Evolutionary conservation across 1,140 invertebrate species (phyloP).

Genomic region (Whitmania pigra): DNA sequence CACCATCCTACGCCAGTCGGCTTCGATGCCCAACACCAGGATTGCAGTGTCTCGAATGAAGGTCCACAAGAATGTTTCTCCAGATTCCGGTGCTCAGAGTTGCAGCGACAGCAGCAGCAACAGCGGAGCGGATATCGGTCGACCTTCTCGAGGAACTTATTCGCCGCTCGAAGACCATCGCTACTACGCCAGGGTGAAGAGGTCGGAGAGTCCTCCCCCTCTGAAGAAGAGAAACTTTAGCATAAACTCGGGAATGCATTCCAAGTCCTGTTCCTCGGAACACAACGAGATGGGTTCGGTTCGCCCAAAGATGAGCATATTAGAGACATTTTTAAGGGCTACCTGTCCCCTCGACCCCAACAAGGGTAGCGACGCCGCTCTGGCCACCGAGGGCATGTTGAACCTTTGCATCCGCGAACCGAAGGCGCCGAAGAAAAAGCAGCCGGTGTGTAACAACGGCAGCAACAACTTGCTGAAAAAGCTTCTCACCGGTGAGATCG

Average conservation of each 20-base stretch:
- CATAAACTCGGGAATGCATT: not conserved
- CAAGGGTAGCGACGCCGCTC: conserved; percentile 14
- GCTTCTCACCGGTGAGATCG: conserved; percentile 12
- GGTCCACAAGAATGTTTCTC: not conserved
- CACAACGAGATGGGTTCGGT: not conserved
- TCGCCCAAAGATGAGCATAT: conserved; percentile 13
- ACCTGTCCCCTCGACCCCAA: conserved; percentile 14
- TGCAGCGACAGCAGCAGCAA: not conserved
- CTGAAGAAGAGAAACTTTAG: not conserved
- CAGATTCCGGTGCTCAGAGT: not conserved
- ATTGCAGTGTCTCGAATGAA: not conserved
- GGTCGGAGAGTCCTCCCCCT: not conserved
- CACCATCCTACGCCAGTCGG: conserved; percentile 10
- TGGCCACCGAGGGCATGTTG: conserved; percentile 11
- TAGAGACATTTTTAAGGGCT: conserved; percentile 11
- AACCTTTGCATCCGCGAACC: not conserved
- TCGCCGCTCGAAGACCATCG: conserved; percentile 13
- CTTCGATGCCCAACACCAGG: not conserved
- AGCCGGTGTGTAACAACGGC: not conserved
- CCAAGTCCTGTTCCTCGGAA: not conserved
- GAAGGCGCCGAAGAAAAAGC: not conserved
- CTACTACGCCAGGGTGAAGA: not conserved
- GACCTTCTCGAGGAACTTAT: not conserved
- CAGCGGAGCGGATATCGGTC: not conserved
- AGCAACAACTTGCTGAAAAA: conserved; percentile 12